phyloP scores from a whole-genome alignment of 2,888 invertebrate genomes.

The Nysson spinosus region DNA sequence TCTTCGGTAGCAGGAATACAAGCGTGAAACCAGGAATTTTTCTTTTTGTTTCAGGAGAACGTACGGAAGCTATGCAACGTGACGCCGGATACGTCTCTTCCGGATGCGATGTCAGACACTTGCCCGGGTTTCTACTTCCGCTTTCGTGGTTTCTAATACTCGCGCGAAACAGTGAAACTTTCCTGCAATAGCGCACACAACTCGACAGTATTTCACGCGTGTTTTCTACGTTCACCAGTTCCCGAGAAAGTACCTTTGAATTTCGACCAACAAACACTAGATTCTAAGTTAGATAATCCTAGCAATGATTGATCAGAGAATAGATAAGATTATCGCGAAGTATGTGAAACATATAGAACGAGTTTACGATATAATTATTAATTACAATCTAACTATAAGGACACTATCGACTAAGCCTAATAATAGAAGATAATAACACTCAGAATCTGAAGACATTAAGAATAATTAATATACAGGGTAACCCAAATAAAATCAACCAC shows the following conservation, averaged over 20 bases:
- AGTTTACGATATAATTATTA: too few relatives aligned
- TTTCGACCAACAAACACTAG: slow-evolving; percentile 35
- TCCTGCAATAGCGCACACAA: slow-evolving; percentile 60
- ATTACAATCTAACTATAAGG: too few relatives aligned
- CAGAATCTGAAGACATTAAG: too few relatives aligned
- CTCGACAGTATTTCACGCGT: slow-evolving; percentile 57
- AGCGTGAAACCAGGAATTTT: slow-evolving; percentile 31
- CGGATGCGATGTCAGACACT: slow-evolving; percentile 61
- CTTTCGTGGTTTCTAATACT: slow-evolving; percentile 68
- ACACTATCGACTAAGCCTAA: too few relatives aligned
- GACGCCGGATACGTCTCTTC: slow-evolving; percentile 76
- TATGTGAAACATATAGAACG: too few relatives aligned
- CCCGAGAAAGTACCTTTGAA: slow-evolving; percentile 35
- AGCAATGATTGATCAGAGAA: slow-evolving; percentile 20
- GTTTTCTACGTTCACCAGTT: slow-evolving; percentile 17
- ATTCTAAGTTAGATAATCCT: slow-evolving; percentile 34
- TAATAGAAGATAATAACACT: too few relatives aligned
- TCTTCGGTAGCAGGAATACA: slow-evolving; percentile 3
- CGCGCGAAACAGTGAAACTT: slow-evolving; percentile 65
- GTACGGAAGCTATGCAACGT: slow-evolving; percentile 83
- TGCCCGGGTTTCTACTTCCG: slow-evolving; percentile 62
- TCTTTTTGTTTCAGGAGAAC: slow-evolving; percentile 78
- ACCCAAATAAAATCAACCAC: too few relatives aligned
- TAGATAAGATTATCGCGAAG: not conserved
- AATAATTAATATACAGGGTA: too few relatives aligned